Base-by-base conservation (phyloP, 2,113 vertebrate genomes). In the Laterallus jamaicensis region DNA sequence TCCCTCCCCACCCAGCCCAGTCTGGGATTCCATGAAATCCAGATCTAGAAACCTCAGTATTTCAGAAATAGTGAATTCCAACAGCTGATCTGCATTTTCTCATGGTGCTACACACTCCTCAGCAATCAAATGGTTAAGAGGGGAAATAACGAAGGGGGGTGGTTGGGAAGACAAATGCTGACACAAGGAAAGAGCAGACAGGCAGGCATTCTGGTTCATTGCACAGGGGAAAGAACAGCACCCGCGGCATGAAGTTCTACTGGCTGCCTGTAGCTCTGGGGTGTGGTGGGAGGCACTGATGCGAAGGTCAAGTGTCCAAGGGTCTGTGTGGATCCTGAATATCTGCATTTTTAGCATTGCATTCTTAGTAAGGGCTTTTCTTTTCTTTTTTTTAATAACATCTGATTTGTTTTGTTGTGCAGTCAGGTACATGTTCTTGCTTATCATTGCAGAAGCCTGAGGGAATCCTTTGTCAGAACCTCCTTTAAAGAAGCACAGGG, bases 301-400 rank as follows among this genome's bases (percentile, higher is more conserved):
- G 47, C 2, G 39, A 77, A 90, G 90, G 88, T 95, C 90, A 95
- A 25, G 15, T 18, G 28, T 67, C 74, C 49, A 39, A 29, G 35
- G 84, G 8, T 16, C 5, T 2, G 24, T 24, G 26, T 26, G 52
- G 50, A 83, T 77, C 96, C 83, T 78, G 95, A 35, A 68, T 9
- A 40, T 31, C 97, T 29, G 9, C 96, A 96, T 96, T 97, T 83
- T 75, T 93, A 35, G 15, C 75, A 85, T 58, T 88, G 63, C 71
- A 66, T 67, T 93, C 91, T 74, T 79, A 6, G 19, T 19, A 29
- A 44, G 11, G 59, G 54, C 62, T 79, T 64, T 82, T 42, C 47
- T 32, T 60, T 76, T 64, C 79, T 42, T 37, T 29, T 60, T 59
- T 17, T 3, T 22, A 8, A 10, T 62, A 17, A 49, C 0, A 0